Evolutionary conservation across 2,797 vertebrate genomes (phyloP).

Genomic region (Tinamus major): DNA sequence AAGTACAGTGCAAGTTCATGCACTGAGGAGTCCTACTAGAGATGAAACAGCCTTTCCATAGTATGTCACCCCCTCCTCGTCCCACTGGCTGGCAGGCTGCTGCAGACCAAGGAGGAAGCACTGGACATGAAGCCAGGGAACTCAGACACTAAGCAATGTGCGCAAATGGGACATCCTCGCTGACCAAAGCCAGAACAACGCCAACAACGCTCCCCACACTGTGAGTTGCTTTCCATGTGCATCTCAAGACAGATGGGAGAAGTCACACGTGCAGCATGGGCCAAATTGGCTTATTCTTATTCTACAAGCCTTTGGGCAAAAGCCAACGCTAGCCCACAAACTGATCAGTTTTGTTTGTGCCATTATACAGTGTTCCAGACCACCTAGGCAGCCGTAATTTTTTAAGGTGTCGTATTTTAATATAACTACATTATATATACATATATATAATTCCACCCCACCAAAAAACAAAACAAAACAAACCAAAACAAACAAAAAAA

Average conservation of each 20-base stretch:
- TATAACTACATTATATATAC: background rate
- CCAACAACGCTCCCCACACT: background rate
- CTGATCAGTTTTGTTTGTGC: background rate
- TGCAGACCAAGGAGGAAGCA: constrained; percentile 13
- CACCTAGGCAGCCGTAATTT: background rate
- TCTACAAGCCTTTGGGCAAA: background rate
- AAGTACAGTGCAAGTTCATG: background rate
- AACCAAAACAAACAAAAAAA: background rate
- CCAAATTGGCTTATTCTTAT: background rate
- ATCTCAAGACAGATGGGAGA: background rate
- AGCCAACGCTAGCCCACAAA: background rate
- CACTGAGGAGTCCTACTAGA: background rate
- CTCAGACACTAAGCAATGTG: background rate
- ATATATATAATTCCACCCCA: background rate
- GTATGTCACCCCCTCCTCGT: fast-evolving
- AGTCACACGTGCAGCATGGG: background rate
- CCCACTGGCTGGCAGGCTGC: background rate
- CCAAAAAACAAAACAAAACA: no score
- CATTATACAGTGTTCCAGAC: background rate
- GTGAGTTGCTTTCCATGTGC: background rate
- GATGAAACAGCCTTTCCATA: background rate
- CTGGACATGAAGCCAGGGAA: background rate
- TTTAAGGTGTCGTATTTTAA: background rate
- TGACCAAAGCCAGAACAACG: constrained; percentile 11
- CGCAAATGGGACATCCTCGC: background rate